Evolutionary conservation across 2,888 invertebrate genomes (phyloP).

Genomic region (Apodemia duryi): DNA sequence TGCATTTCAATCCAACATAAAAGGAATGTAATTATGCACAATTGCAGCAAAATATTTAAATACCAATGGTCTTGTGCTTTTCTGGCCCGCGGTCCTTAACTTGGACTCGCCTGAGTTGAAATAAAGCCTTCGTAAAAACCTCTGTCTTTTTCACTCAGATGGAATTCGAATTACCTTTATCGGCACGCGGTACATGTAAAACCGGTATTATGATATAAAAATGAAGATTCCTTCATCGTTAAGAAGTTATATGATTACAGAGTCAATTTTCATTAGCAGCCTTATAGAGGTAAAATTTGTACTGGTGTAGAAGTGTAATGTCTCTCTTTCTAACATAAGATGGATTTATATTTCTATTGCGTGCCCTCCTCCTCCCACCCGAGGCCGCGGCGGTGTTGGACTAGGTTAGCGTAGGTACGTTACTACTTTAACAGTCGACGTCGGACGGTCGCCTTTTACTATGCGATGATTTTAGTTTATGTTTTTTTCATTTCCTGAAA

Average conservation of each 20-base stretch:
- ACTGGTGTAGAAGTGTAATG: conserved; percentile 48
- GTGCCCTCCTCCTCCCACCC: conserved; percentile 64
- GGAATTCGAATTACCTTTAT: conserved; percentile 74
- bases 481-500: conserved; percentile 41
- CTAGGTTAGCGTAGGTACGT: conserved; percentile 47
- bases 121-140: conserved; percentile 46
- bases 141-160: conserved; percentile 71
- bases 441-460: conserved; percentile 63
- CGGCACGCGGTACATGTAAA: conserved; percentile 72
- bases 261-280: conserved; percentile 59
- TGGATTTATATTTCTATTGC: conserved; percentile 51
- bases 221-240: conserved; percentile 41
- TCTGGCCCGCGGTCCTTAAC: conserved; percentile 46
- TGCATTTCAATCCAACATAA: no score
- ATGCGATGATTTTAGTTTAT: conserved; percentile 35
- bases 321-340: conserved; percentile 46
- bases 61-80: not conserved
- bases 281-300: conserved; percentile 52
- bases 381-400: conserved; percentile 46
- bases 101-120: conserved; percentile 37
- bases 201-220: conserved; percentile 62
- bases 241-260: conserved; percentile 45
- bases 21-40: no score
- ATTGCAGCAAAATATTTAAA: no score
- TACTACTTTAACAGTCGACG: conserved; percentile 64